Evolutionary conservation across 2,888 invertebrate genomes (phyloP), one percentile per base, ranked within the genome.

Genomic region (Gastracanthus pulcherrimus): DNA sequence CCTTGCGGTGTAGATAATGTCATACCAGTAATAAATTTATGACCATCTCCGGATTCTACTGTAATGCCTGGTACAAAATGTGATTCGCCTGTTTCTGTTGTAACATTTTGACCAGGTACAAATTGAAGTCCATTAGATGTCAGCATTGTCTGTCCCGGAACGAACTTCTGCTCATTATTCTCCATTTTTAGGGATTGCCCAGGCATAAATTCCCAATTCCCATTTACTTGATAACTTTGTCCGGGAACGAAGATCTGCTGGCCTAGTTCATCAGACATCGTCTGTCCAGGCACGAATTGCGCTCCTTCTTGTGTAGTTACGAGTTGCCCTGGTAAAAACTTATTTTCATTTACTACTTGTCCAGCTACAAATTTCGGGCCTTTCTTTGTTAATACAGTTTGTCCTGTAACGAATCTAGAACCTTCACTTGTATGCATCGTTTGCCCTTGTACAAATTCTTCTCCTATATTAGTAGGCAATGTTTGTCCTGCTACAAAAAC

Each of bases 401-500:
- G 94, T 31, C 95, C 95, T 89, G 94, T 93, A 29, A 93, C 91
- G 86, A 94, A 95, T 84, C 93, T 93, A 0, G 92, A 89, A 0
- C 93, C 93, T 81, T 94, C 93, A 85, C 93, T 93, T 34, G 92
- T 92, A 88, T 93, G 94, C 29, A 94, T 92, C 66, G 94, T 93
- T 90, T 95, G 95, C 6, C 95, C 95, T 85, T 94, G 94, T 80
- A 95, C 91, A 88, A 95, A 95, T 85, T 93, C 92, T 38, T 83
- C 79, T 34, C 81, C 74, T 0, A 93, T 92, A 76, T 92, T 92
- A 3, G 95, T 95, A 80, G 93, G 93, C 13, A 95, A 90, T 0
- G 94, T 94, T 92, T 95, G 95, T 0, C 95, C 95, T 36, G 95
- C 95, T 45, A 96, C 92, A 90, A 96, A 96, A 83, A 95, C 93